Percentiles rank a stretch among this genome's conserved stretches.
Conservation (phyloP, 2,888 invertebrate genomes). For the Cryptus viduatorius region DNA sequence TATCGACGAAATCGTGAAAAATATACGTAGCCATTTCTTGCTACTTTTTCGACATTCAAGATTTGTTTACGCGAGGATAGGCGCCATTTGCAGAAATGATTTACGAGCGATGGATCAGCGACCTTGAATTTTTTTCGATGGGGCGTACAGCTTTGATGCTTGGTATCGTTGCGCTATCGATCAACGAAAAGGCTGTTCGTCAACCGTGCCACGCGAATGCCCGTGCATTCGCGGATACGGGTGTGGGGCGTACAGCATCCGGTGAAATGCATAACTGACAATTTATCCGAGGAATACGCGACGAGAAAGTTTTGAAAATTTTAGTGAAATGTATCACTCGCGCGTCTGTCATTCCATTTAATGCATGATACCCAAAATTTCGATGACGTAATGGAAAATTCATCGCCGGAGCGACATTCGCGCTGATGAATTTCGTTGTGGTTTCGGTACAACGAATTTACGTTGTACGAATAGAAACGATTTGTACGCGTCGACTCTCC, state of each 20-base stretch:
- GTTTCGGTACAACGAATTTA: constrained; percentile 27
- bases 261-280: background rate
- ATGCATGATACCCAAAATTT: background rate
- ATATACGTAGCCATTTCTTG: background rate
- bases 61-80: background rate
- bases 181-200: background rate
- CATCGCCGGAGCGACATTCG: background rate
- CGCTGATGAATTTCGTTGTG: constrained; percentile 22
- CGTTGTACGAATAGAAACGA: constrained; percentile 1
- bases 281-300: background rate
- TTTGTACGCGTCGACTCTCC: background rate
- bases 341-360: constrained; percentile 11
- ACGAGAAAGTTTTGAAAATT: constrained; percentile 8
- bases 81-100: constrained; percentile 8
- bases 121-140: background rate
- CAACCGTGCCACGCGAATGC: background rate
- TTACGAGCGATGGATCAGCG: constrained; percentile 4
- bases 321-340: constrained; percentile 9
- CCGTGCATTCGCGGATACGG: background rate
- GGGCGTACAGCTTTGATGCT: background rate
- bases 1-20: background rate
- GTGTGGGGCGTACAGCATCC: background rate
- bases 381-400: constrained; percentile 34
- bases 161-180: background rate
- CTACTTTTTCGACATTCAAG: constrained; percentile 8